These are phyloP conservation scores for Podarcis raffonei DNA, from an alignment of 2,113 vertebrate species.

Conservation along the genomic window DNA sequence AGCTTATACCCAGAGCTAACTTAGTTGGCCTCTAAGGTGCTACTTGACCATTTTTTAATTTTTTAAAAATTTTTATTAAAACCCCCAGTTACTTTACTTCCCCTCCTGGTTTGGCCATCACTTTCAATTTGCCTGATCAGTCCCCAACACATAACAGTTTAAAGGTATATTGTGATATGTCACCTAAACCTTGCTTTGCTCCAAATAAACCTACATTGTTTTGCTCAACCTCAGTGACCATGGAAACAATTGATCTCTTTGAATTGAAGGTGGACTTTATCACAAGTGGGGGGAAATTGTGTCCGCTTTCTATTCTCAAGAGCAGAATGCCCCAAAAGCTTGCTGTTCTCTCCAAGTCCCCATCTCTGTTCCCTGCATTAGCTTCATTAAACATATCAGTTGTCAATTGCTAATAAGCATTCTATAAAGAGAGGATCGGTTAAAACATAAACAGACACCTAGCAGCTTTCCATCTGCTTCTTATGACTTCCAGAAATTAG, in stretches of 20 bases:
- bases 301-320: background rate
- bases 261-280: background rate
- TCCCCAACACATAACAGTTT: background rate
- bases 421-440: background rate
- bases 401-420: background rate
- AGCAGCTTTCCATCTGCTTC: background rate
- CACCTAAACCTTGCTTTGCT: background rate
- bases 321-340: background rate
- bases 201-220: conserved; percentile 15
- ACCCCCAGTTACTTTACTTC: background rate
- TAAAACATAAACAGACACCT: too few species aligned
- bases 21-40: too few species aligned
- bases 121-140: background rate
- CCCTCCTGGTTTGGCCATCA: background rate
- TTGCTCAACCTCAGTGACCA: conserved; percentile 10
- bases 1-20: too few species aligned
- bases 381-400: background rate
- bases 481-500: background rate
- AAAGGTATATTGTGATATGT: background rate
- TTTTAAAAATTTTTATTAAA: too few species aligned
- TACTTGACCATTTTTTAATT: too few species aligned
- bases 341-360: background rate
- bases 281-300: background rate
- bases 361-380: background rate
- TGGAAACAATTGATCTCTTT: conserved; percentile 28